Conservation (phyloP, 2,888 invertebrate species). For the Tineola bisselliella region DNA sequence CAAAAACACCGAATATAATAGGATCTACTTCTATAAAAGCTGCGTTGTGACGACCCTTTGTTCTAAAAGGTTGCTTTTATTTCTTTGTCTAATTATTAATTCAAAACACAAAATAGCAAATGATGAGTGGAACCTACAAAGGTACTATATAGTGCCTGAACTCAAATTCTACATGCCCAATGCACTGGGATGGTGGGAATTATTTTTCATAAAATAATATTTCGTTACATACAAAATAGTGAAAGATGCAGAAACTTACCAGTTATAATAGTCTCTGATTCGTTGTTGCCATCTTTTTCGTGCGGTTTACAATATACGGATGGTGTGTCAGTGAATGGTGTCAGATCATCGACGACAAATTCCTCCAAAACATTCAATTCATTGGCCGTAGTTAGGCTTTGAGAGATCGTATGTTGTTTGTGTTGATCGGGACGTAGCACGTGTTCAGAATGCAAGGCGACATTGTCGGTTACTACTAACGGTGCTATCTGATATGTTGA, state of each 20-base stretch:
- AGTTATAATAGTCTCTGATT: slow-evolving; percentile 35
- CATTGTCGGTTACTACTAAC: slow-evolving; percentile 44
- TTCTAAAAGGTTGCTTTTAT: no score
- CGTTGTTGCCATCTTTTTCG: slow-evolving; percentile 27
- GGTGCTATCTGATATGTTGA: slow-evolving; percentile 40
- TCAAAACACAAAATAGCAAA: no score
- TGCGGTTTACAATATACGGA: slow-evolving; percentile 34
- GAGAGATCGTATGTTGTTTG: slow-evolving; percentile 32
- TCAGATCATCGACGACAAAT: slow-evolving; percentile 40
- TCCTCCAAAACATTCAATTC: slow-evolving; percentile 41
- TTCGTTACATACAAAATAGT: neutral
- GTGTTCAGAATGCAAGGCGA: slow-evolving; percentile 45
- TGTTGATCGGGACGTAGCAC: slow-evolving; percentile 34
- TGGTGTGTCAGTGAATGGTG: slow-evolving; percentile 28
- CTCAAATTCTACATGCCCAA: no score
- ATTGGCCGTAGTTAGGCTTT: slow-evolving; percentile 36
- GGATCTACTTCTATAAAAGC: no score
- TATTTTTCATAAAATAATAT: slow-evolving; percentile 10
- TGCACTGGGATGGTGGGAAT: no score
- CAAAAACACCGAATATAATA: no score
- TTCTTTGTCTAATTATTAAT: no score
- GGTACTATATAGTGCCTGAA: no score
- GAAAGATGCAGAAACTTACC: slow-evolving; percentile 31
- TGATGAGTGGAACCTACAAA: no score
- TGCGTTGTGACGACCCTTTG: no score